Conservation (phyloP, 1,140 invertebrate genomes). For the Druon quercuslanigerum region DNA sequence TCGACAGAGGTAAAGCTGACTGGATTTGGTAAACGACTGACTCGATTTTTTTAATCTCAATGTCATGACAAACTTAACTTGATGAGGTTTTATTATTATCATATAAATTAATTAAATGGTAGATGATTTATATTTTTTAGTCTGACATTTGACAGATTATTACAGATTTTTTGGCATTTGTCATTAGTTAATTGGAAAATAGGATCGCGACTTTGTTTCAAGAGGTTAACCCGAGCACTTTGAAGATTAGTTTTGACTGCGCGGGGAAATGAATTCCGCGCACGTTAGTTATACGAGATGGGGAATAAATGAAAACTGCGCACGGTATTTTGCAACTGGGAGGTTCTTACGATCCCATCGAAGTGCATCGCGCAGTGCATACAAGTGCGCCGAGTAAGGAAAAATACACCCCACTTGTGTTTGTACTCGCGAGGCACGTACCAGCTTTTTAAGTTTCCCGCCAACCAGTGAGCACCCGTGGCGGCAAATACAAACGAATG, state of each 20-base stretch:
- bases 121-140: too few species aligned
- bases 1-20: too few species aligned
- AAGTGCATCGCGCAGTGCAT: background rate
- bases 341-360: conserved; percentile 3
- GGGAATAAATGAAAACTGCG: conserved; percentile 15
- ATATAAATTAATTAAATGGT: too few species aligned
- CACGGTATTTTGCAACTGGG: conserved; percentile 11
- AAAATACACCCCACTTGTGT: background rate
- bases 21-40: too few species aligned
- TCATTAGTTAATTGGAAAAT: background rate
- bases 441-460: conserved; percentile 9
- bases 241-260: background rate
- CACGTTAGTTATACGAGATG: background rate
- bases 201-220: background rate
- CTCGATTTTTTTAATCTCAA: too few species aligned
- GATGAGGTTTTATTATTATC: too few species aligned
- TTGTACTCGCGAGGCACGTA: conserved; percentile 6
- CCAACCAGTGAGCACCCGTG: background rate
- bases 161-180: too few species aligned
- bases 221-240: background rate
- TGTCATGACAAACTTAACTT: too few species aligned
- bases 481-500: conserved; percentile 13
- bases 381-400: background rate
- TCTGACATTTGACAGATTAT: too few species aligned
- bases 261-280: background rate